These are phyloP conservation scores for Acanthococcus lagerstroemiae DNA, from an alignment of 2,888 invertebrate species.

Conservation along the genomic window DNA sequence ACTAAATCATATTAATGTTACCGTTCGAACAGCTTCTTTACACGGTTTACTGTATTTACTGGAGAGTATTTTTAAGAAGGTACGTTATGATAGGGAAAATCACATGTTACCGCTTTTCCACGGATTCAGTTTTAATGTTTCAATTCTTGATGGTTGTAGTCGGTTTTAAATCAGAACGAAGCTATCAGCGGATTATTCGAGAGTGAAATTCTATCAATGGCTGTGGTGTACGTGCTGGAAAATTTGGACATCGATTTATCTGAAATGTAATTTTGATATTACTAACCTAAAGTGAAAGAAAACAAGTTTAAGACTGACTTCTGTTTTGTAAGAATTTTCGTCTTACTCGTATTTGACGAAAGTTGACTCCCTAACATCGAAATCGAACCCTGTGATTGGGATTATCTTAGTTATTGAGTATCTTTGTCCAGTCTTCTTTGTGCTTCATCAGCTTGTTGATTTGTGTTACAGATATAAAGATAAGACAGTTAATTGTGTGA, in stretches of 20 bases:
- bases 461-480: conserved; percentile 42
- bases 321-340: too few species aligned
- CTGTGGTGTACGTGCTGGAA: conserved; percentile 11
- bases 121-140: not conserved
- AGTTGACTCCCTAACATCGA: too few species aligned
- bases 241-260: conserved; percentile 9
- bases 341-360: too few species aligned
- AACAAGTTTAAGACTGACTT: too few species aligned
- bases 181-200: not conserved
- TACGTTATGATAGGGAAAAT: conserved; percentile 1
- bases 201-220: conserved; percentile 13
- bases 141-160: not conserved
- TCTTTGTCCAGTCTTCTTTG: not conserved
- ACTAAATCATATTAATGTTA: conserved; percentile 52
- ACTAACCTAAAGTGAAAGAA: too few species aligned
- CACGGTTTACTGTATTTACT: conserved; percentile 57
- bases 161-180: conserved; percentile 4
- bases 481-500: conserved; percentile 52
- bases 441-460: too few species aligned
- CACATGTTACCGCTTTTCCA: not conserved
- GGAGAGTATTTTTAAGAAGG: conserved; percentile 43
- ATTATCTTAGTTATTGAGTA: not conserved
- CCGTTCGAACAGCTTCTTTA: conserved; percentile 53
- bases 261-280: conserved; percentile 14
- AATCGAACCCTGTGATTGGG: too few species aligned